Evolutionary conservation across 2,888 invertebrate genomes (phyloP).

Genomic region (Shargacucullia verbasci): DNA sequence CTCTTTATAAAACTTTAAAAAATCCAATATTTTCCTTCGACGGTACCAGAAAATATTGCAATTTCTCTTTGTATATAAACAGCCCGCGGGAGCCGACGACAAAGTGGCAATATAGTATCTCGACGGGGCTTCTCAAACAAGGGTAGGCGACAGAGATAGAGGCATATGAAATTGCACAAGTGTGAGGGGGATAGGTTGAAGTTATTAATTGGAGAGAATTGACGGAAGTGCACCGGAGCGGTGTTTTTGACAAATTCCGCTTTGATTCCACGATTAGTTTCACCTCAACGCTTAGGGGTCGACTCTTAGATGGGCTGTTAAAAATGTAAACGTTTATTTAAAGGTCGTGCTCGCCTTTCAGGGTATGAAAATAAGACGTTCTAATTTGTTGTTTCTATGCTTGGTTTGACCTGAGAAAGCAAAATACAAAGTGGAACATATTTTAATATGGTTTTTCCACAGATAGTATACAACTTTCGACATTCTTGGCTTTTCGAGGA

Average conservation of each 20-base stretch:
- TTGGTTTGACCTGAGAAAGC: constrained; percentile 1
- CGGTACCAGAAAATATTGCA: constrained; percentile 81
- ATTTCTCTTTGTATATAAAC: constrained; percentile 80
- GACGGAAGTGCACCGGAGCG: constrained; percentile 85
- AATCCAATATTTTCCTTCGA: constrained; percentile 74
- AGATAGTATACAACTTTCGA: no score
- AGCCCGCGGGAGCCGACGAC: constrained; percentile 85
- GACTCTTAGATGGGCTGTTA: constrained; percentile 64
- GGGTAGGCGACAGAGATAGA: constrained; percentile 76
- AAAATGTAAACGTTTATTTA: constrained; percentile 61
- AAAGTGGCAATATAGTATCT: constrained; percentile 89
- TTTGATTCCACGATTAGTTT: constrained; percentile 88
- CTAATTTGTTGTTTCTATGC: constrained; percentile 18
- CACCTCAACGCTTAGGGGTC: constrained; percentile 84
- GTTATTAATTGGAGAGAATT: constrained; percentile 89
- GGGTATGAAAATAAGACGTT: constrained; percentile 37
- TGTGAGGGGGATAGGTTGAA: constrained; percentile 66
- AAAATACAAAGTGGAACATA: no score
- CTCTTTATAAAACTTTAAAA: constrained; percentile 71
- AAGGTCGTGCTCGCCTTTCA: constrained; percentile 48
- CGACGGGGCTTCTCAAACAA: constrained; percentile 87
- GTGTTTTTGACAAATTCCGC: constrained; percentile 89
- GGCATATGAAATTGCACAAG: constrained; percentile 52
- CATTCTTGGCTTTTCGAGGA: no score
- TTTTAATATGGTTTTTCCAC: no score